A percentile compares a stretch with the other conserved stretches of the same genome.
Conservation (phyloP, 2,888 invertebrate species). For the Sarcophaga carnaria region DNA sequence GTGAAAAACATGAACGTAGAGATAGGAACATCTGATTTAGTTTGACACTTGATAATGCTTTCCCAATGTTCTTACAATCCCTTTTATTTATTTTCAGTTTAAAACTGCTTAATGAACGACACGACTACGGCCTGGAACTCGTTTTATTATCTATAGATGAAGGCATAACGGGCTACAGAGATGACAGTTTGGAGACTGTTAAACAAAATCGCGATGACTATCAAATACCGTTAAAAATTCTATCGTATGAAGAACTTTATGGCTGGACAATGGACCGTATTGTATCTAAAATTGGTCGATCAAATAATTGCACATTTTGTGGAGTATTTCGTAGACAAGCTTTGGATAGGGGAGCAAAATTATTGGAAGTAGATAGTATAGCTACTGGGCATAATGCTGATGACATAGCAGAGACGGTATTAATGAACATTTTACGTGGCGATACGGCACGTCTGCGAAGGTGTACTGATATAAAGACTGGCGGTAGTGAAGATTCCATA, state of each 20-base stretch:
- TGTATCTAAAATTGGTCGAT: constrained; percentile 91
- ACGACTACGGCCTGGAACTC: constrained; percentile 94
- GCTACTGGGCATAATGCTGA: constrained; percentile 98
- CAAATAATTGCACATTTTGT: constrained; percentile 98
- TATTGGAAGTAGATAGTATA: constrained; percentile 94
- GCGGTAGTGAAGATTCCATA: constrained; percentile 89
- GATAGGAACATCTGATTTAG: too few species aligned
- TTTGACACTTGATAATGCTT: too few species aligned
- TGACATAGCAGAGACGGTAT: constrained; percentile 98
- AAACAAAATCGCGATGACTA: constrained; percentile 97
- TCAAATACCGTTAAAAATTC: constrained; percentile 94
- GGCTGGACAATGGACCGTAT: constrained; percentile 99
- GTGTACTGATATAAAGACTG: constrained; percentile 94
- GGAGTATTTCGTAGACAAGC: constrained; percentile 98
- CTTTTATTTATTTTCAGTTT: constrained; percentile 80
- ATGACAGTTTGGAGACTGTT: constrained; percentile 98
- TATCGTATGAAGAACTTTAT: constrained; percentile 98
- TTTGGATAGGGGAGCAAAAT: constrained; percentile 95
- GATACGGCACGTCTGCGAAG: constrained; percentile 96
- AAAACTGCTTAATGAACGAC: constrained; percentile 93
- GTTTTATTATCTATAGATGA: constrained; percentile 98
- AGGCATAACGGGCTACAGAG: constrained; percentile 97
- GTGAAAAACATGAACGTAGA: constrained; percentile 49
- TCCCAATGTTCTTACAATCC: too few species aligned
- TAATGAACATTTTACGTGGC: constrained; percentile 98